Evolutionary conservation across 2,797 vertebrate genomes (phyloP).

Genomic region (Syndactyla subalaris): DNA sequence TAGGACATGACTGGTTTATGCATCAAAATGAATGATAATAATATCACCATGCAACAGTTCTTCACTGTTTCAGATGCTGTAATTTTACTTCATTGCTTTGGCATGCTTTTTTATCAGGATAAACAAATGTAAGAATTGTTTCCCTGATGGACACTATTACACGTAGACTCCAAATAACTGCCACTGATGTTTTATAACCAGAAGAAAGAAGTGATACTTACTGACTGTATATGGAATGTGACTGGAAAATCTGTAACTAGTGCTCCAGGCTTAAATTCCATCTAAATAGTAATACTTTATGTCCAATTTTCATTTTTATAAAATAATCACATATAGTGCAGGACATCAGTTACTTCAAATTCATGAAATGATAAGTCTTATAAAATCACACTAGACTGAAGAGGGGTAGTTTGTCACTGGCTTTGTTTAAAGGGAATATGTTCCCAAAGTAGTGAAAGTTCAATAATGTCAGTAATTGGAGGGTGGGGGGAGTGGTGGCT

Average conservation of each 20-base stretch:
- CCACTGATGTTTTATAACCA: background rate
- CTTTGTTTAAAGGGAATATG: background rate
- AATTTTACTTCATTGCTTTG: background rate
- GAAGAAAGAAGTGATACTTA: background rate
- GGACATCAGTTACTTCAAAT: background rate
- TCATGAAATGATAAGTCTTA: background rate
- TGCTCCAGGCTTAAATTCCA: background rate
- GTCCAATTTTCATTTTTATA: background rate
- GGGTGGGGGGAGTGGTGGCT: background rate
- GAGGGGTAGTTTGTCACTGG: background rate
- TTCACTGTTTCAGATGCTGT: background rate
- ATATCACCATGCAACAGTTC: background rate
- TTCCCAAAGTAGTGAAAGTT: background rate
- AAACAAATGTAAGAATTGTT: background rate
- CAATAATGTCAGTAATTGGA: background rate
- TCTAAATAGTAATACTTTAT: background rate
- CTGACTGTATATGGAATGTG: background rate
- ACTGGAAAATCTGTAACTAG: background rate
- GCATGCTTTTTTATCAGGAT: background rate
- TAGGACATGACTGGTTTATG: background rate
- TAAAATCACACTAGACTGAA: background rate
- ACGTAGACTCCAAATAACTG: background rate
- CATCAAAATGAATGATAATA: background rate
- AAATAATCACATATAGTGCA: background rate
- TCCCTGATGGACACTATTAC: background rate